These are phyloP conservation scores for Melieria omissa DNA, from an alignment of 2,888 invertebrate genomes.

Conservation along the genomic window DNA sequence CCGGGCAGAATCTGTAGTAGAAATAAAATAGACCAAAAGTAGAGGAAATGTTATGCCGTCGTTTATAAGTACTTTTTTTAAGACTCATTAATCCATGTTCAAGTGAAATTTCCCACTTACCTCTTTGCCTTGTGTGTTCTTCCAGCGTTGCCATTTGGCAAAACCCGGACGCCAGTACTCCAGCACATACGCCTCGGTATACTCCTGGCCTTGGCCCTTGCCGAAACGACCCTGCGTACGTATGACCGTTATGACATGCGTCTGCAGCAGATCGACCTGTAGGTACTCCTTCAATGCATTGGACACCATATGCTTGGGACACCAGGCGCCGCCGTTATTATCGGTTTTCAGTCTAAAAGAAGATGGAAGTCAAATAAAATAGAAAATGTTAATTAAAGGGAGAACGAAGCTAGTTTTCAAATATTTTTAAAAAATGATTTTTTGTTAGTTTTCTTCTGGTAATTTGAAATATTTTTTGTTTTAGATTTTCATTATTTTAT, in stretches of 20 bases:
- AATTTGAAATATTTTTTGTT: neutral
- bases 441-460: neutral
- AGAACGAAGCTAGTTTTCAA: neutral
- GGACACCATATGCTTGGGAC: constrained; percentile 80
- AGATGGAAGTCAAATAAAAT: constrained; percentile 11
- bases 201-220: constrained; percentile 85
- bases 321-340: constrained; percentile 87
- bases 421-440: neutral
- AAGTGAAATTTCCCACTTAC: constrained; percentile 67
- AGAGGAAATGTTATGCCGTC: neutral
- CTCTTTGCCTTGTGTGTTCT: constrained; percentile 78
- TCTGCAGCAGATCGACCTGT: constrained; percentile 76
- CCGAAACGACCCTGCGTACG: constrained; percentile 88
- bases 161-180: constrained; percentile 81
- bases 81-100: neutral
- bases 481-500: no score
- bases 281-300: constrained; percentile 80
- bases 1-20: constrained; percentile 76
- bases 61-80: neutral
- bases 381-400: constrained; percentile 41
- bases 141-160: constrained; percentile 80
- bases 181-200: constrained; percentile 80
- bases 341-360: constrained; percentile 78
- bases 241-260: constrained; percentile 76
- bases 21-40: constrained; percentile 1